These are phyloP conservation scores for Drosophila recens DNA, from an alignment of 2,888 invertebrate genomes.

Conservation along the genomic window DNA sequence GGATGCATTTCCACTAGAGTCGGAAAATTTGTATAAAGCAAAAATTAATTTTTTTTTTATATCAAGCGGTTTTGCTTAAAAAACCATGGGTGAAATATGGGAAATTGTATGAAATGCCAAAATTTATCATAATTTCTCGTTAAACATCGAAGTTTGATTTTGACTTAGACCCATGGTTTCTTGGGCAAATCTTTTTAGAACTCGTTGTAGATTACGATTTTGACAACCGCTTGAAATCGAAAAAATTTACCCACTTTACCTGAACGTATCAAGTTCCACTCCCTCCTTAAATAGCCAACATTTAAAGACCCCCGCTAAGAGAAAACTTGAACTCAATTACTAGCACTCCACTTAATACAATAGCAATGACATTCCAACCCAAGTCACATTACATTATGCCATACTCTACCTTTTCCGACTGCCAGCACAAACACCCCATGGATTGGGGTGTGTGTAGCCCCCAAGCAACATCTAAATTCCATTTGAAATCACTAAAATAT, in stretches of 20 bases:
- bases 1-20: background rate
- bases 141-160: too few species aligned
- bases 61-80: too few species aligned
- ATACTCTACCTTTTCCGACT: background rate
- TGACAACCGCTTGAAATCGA: too few species aligned
- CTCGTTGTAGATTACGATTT: too few species aligned
- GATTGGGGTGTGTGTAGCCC: constrained; percentile 5
- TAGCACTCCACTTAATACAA: constrained; percentile 55
- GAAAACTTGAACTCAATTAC: constrained; percentile 63
- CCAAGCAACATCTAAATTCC: constrained; percentile 75
- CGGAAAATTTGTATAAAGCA: too few species aligned
- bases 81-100: too few species aligned
- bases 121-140: too few species aligned
- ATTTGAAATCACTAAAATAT: constrained; percentile 81
- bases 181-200: too few species aligned
- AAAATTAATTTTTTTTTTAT: too few species aligned
- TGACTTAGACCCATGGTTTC: too few species aligned
- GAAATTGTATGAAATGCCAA: too few species aligned
- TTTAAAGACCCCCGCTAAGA: background rate
- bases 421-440: constrained; percentile 26
- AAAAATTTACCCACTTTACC: too few species aligned
- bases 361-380: constrained; percentile 14
- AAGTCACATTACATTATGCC: background rate
- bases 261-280: background rate
- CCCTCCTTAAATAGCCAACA: background rate